Conservation (phyloP, 2,797 vertebrate species). For the Sebastes hopkinsi region DNA sequence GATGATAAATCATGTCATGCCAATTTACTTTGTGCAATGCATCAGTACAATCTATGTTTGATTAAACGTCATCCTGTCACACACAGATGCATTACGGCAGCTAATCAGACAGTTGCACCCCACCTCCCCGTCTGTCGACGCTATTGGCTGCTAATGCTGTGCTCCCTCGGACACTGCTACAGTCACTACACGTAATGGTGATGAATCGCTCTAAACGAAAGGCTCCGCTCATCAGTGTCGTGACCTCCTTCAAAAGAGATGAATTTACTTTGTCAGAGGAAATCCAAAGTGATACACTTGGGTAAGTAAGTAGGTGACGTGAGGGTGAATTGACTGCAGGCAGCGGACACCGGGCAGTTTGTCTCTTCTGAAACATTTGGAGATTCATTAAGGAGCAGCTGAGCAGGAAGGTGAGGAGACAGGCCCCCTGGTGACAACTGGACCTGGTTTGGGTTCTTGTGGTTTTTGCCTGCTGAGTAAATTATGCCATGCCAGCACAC, state of each 20-base stretch:
- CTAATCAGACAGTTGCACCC: constrained; percentile 34
- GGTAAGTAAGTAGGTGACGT: constrained; percentile 59
- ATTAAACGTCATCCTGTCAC: constrained; percentile 4
- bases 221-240: constrained; percentile 54
- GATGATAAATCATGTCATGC: constrained; percentile 10
- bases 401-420: constrained; percentile 36
- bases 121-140: not conserved
- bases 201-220: constrained; percentile 63
- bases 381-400: constrained; percentile 58
- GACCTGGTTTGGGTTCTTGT: not conserved
- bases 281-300: constrained; percentile 57
- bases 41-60: not conserved
- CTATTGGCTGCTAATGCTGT: constrained; percentile 33
- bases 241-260: constrained; percentile 56
- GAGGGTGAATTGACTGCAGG: constrained; percentile 45
- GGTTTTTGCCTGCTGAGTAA: constrained; percentile 16
- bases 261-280: constrained; percentile 65
- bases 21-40: not conserved
- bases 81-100: constrained; percentile 40
- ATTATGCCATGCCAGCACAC: not conserved
- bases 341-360: constrained; percentile 54
- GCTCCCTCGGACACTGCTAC: constrained; percentile 15
- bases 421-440: constrained; percentile 34
- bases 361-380: constrained; percentile 43
- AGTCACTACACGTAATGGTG: constrained; percentile 59